A percentile compares a stretch with the other conserved stretches of the same genome.
Evolutionary conservation across 2,888 invertebrate genomes (phyloP).

Genomic region (Rhaphigaster nebulosa): DNA sequence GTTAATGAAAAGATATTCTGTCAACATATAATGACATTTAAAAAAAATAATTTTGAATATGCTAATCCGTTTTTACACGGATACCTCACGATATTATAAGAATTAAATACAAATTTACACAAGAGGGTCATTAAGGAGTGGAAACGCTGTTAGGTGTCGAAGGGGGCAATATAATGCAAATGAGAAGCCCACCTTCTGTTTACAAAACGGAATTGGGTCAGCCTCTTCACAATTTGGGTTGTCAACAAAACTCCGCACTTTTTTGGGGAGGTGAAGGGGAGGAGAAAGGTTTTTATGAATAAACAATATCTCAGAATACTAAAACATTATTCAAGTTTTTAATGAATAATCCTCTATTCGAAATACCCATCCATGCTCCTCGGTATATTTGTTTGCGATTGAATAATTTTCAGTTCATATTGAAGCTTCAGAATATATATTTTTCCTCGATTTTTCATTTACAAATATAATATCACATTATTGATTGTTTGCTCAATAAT

Average conservation of each 20-base stretch:
- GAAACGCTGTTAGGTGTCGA: background rate
- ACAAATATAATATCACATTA: no score
- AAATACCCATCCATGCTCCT: background rate
- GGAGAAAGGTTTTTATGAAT: background rate
- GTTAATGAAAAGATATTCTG: background rate
- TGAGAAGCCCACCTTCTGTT: constrained; percentile 31
- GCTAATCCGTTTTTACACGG: background rate
- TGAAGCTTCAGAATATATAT: background rate
- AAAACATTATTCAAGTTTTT: background rate
- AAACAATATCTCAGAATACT: background rate
- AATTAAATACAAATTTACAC: constrained; percentile 26
- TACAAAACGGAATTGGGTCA: constrained; percentile 3
- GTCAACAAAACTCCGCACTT: background rate
- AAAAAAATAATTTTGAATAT: background rate
- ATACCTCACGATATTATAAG: background rate
- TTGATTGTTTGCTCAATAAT: no score
- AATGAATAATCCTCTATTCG: background rate
- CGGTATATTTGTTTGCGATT: background rate
- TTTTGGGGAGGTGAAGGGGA: background rate
- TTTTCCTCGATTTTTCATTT: background rate
- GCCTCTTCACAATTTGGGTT: background rate
- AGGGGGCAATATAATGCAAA: constrained; percentile 34
- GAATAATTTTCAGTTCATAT: background rate
- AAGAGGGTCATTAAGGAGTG: constrained; percentile 12
- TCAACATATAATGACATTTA: background rate